Percentiles rank a stretch among this genome's conserved stretches.
Evolutionary conservation across 2,797 vertebrate genomes (phyloP).

Genomic region (Dryobates pubescens): DNA sequence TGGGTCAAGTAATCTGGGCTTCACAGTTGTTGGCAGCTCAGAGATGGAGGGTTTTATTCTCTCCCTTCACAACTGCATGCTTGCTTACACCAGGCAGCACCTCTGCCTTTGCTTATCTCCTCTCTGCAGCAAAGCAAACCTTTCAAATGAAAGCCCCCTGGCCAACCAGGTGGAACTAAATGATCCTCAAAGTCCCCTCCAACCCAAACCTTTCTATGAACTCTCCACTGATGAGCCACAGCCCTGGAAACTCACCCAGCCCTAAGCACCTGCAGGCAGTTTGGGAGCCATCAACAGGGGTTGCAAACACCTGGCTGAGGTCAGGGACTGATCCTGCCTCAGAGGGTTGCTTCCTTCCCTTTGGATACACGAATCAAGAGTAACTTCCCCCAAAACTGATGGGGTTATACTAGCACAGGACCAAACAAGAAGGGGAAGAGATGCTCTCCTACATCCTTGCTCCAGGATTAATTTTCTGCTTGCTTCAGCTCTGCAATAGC

Average conservation of each 20-base stretch:
- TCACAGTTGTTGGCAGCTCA: conserved; percentile 4
- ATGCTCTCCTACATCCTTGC: not conserved
- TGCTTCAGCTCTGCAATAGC: not conserved
- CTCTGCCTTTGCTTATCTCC: not conserved
- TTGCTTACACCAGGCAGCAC: not conserved
- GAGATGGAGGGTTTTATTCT: not conserved
- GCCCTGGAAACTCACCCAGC: not conserved
- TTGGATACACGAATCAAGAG: not conserved
- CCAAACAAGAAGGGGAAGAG: not conserved
- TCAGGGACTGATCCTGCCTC: not conserved
- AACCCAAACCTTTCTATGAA: too few relatives aligned
- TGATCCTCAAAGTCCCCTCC: too few relatives aligned
- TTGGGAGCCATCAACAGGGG: not conserved
- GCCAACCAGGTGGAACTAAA: too few relatives aligned
- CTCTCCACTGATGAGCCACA: accelerated
- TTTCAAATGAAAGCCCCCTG: not conserved
- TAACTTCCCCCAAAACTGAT: accelerated
- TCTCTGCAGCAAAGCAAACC: accelerated
- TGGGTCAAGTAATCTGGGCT: conserved; percentile 42
- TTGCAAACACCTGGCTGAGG: not conserved
- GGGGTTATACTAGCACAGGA: accelerated
- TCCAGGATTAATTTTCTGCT: not conserved
- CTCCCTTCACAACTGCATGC: not conserved
- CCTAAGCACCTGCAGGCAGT: not conserved
- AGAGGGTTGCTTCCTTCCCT: not conserved